A percentile compares a stretch with the other conserved stretches of the same genome.
These are phyloP conservation scores for Cataglyphis livida DNA, from an alignment of 2,888 invertebrate species.

Conservation along the genomic window DNA sequence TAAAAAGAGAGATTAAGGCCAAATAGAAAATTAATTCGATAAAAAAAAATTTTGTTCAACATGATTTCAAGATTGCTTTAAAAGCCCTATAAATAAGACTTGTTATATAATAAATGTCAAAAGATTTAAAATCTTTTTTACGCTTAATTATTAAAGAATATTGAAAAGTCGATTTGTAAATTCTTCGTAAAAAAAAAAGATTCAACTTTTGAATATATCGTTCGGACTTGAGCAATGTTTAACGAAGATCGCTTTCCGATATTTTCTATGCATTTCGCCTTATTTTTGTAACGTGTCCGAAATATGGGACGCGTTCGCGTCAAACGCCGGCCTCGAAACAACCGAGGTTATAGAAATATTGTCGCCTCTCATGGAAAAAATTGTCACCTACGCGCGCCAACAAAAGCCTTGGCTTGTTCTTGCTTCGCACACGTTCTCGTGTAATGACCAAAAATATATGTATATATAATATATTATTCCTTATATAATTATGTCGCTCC, in stretches of 20 bases:
- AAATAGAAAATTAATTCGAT: background rate
- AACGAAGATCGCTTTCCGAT: slow-evolving; percentile 46
- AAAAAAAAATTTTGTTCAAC: background rate
- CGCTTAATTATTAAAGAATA: background rate
- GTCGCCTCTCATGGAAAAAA: slow-evolving; percentile 84
- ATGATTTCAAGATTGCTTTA: background rate
- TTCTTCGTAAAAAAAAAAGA: background rate
- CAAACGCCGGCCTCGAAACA: slow-evolving; percentile 74
- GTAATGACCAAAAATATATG: slow-evolving; percentile 86
- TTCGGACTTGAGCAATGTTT: slow-evolving; percentile 37
- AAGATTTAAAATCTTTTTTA: background rate
- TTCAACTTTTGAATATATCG: background rate
- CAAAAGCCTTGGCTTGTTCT: slow-evolving; percentile 83
- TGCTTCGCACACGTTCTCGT: slow-evolving; percentile 75
- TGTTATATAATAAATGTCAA: background rate
- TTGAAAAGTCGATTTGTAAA: background rate
- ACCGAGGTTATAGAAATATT: slow-evolving; percentile 83
- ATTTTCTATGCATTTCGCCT: slow-evolving; percentile 16
- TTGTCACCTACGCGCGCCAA: slow-evolving; percentile 80
- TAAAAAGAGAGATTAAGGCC: background rate
- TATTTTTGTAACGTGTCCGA: slow-evolving; percentile 26
- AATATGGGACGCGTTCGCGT: slow-evolving; percentile 63
- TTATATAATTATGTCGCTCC: slow-evolving; percentile 85
- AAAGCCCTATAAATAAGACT: background rate
- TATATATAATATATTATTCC: slow-evolving; percentile 84